phyloP scores from a whole-genome alignment of 2,113 vertebrate species.

The Mastomys natalensis region DNA sequence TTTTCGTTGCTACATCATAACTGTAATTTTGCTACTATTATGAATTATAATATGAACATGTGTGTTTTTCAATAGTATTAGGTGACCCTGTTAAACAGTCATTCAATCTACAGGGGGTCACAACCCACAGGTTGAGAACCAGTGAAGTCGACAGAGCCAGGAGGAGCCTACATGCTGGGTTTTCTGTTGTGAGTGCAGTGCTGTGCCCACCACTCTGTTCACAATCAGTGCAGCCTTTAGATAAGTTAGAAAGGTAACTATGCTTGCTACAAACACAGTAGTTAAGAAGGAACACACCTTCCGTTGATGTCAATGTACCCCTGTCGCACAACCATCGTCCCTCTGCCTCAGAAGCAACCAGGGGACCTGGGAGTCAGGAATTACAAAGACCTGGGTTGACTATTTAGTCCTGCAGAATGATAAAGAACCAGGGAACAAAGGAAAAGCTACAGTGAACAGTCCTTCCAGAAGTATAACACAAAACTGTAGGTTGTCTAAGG shows the following conservation, averaged over 20 bases:
- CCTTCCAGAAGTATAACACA: background rate
- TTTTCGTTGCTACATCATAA: background rate
- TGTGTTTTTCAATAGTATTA: background rate
- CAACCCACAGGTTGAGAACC: background rate
- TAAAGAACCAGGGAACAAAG: background rate
- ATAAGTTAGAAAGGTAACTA: slow-evolving; percentile 38
- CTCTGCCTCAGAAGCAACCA: slow-evolving; percentile 16
- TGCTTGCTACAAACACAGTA: background rate
- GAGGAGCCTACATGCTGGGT: background rate
- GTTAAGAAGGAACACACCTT: background rate
- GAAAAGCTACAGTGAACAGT: background rate
- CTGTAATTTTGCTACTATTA: background rate
- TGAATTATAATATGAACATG: background rate
- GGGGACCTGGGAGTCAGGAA: background rate
- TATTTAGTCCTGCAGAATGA: background rate
- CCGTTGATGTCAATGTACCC: background rate
- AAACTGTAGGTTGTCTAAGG: background rate
- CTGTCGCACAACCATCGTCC: background rate
- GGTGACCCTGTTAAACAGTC: background rate
- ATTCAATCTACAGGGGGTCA: background rate
- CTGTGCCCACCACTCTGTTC: background rate
- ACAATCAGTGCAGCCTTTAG: slow-evolving; percentile 32
- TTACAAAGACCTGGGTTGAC: background rate
- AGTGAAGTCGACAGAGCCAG: background rate
- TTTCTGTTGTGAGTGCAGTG: slow-evolving; percentile 40